phyloP scores from a whole-genome alignment of 2,113 vertebrate species.

The Bujurquina vittata region DNA sequence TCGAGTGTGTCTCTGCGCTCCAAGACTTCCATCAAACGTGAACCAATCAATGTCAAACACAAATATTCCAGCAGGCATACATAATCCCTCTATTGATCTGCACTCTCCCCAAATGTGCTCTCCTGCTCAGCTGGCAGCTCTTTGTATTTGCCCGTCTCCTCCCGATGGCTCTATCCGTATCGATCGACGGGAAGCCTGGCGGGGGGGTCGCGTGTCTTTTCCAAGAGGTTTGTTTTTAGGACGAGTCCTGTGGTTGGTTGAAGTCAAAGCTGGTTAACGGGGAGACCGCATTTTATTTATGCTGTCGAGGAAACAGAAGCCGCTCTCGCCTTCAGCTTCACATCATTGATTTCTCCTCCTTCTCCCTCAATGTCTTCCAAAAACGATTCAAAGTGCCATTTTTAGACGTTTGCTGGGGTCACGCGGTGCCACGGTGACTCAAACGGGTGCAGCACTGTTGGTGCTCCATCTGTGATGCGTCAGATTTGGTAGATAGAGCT shows the following conservation, averaged over 20 bases:
- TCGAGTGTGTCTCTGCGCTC: neutral
- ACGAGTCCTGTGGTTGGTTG: neutral
- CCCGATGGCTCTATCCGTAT: neutral
- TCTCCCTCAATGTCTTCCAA: neutral
- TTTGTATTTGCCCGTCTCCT: constrained; percentile 3
- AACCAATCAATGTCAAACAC: constrained; percentile 26
- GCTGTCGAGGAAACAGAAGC: neutral
- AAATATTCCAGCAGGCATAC: constrained; percentile 23
- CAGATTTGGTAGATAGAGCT: neutral
- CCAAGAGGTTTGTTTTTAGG: neutral
- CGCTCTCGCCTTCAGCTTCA: neutral
- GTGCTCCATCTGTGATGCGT: neutral
- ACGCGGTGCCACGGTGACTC: neutral
- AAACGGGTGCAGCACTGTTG: neutral
- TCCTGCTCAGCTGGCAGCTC: constrained; percentile 6
- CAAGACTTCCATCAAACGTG: constrained; percentile 10
- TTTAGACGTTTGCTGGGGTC: neutral
- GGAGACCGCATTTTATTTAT: neutral
- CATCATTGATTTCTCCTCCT: neutral
- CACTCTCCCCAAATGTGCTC: neutral
- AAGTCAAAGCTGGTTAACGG: neutral
- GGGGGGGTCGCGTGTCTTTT: neutral
- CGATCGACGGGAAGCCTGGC: neutral
- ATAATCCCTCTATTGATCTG: constrained; percentile 23
- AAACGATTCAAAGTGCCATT: fast-evolving